A percentile compares a stretch with the other conserved stretches of the same genome.
These are phyloP conservation scores for Rugalucina vietnamica DNA, from an alignment of 2,888 invertebrate genomes.

Conservation along the genomic window DNA sequence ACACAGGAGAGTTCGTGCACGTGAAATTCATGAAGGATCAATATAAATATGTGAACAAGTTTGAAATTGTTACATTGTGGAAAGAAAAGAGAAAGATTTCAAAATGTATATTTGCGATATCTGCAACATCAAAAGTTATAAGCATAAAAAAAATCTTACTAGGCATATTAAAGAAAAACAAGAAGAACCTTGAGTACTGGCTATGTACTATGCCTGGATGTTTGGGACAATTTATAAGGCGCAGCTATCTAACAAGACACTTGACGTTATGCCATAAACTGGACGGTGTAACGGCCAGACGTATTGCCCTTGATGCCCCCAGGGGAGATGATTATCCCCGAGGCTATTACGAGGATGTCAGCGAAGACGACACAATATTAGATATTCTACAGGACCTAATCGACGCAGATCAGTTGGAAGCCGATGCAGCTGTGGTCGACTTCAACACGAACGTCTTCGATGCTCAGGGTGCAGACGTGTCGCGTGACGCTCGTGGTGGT, in stretches of 20 bases:
- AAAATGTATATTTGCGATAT: not conserved
- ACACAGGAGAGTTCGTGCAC: not conserved
- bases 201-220: not conserved
- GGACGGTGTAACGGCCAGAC: not conserved
- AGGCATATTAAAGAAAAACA: not conserved
- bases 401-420: not conserved
- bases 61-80: not conserved
- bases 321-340: not conserved
- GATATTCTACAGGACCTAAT: not conserved
- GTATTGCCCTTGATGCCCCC: not conserved
- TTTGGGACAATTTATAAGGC: not conserved
- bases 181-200: not conserved
- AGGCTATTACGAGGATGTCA: not conserved
- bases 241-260: not conserved
- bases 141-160: not conserved
- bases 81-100: too few relatives aligned
- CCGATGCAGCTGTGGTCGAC: not conserved
- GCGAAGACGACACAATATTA: not conserved
- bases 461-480: too few relatives aligned
- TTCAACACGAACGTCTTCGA: not conserved
- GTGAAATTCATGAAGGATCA: not conserved
- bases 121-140: not conserved
- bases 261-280: not conserved
- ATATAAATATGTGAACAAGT: not conserved
- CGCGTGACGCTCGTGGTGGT: too few relatives aligned